Evolutionary conservation across 2,797 vertebrate species (phyloP).

Genomic region (Acridotheres tristis): DNA sequence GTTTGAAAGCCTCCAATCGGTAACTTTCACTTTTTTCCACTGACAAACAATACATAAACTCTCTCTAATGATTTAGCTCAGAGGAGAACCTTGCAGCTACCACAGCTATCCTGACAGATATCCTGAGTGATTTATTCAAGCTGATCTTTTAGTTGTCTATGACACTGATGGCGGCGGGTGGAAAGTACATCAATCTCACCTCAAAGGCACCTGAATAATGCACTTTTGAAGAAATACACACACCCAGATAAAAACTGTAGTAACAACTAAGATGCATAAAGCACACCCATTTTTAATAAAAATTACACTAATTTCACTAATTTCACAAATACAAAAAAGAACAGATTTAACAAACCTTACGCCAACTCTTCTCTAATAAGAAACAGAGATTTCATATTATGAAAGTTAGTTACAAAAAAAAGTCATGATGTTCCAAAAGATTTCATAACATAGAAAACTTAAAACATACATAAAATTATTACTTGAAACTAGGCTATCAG

Average conservation of each 20-base stretch:
- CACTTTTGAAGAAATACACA: not conserved
- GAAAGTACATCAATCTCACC: not conserved
- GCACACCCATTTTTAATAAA: not conserved
- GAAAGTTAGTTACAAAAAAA: not conserved
- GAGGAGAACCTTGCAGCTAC: not conserved
- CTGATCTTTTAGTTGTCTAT: not conserved
- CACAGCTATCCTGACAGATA: not conserved
- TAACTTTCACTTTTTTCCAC: not conserved
- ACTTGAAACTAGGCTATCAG: not conserved
- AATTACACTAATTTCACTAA: not conserved
- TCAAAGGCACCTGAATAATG: not conserved
- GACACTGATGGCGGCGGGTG: not conserved
- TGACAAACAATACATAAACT: not conserved
- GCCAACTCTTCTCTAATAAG: not conserved
- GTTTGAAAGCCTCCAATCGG: accelerated
- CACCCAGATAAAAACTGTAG: not conserved
- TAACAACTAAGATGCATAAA: not conserved
- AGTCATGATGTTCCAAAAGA: not conserved
- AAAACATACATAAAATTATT: not conserved
- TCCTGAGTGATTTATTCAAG: not conserved
- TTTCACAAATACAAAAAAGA: not conserved
- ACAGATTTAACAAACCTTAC: not conserved
- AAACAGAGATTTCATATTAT: not conserved
- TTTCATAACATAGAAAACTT: not conserved
- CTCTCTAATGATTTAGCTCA: not conserved